Base-by-base conservation (phyloP, 2,797 vertebrate genomes). In the Muraenolepis orangiensis region DNA sequence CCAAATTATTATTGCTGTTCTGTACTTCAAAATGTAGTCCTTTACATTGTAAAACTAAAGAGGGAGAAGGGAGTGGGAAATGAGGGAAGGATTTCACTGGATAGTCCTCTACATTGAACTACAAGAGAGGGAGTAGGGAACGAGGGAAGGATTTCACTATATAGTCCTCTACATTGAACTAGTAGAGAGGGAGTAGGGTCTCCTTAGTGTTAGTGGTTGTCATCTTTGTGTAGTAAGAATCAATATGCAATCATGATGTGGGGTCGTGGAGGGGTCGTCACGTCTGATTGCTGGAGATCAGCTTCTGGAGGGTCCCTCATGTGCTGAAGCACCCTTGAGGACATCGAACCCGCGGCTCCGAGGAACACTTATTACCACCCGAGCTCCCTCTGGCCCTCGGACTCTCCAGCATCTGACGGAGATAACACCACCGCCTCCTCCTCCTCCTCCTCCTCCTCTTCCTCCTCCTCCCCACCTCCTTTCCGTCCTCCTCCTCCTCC, bases 241-340 rank as follows among this genome's bases (percentile, higher is more conserved):
- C n/a, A 57, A 20, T 23, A 57, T 57, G 51, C 51, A 57, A 57
- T 57, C 51, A 57, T n/a, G 20, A 57, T 20, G 20, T 23, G 51
- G 51, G 51, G 1, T 57, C 42, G 42, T 6, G 14, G 18, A n/a
- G 51, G 11, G 51, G 20, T n/a, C 1, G 51, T 10, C 6, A 7
- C 23, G 16, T 71, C 70, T 75, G 87, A 91, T 91, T 91, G 88
- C 86, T 84, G 84, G 76, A 86, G 86, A 91, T 89, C 85, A 86
- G 74, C 85, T 82, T 86, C 83, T 82, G 82, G 86, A 88, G 88
- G 74, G 76, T 76, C 82, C 85, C 88, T 82, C 81, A 87, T n/a
- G n/a, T n/a, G n/a, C 6, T 57, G 20, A 57, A 57, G 51, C 51
- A 57, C 51, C n/a, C 51, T 23, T 20, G 20, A 57, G 6, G 51